These are phyloP conservation scores for Corticium candelabrum DNA, from an alignment of 37 sponge, comb jelly and placozoan genomes.

Conservation along the genomic window DNA sequence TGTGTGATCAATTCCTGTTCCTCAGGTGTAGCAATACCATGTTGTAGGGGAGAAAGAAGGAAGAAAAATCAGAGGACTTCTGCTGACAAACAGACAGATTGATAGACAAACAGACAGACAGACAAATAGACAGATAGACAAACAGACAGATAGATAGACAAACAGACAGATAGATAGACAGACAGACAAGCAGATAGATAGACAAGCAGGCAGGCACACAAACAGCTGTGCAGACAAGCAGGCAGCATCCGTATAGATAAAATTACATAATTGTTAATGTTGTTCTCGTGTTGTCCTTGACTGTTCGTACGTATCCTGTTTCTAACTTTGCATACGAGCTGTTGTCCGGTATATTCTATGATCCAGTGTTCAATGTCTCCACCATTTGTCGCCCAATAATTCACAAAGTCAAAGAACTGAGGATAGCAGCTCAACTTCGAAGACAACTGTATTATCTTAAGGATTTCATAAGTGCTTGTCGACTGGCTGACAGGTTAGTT, in stretches of 20 bases:
- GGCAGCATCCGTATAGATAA: neutral
- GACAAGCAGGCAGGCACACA: too few species aligned
- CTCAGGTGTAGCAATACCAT: too few species aligned
- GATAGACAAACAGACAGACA: too few species aligned
- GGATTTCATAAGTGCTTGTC: neutral
- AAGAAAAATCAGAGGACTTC: too few species aligned
- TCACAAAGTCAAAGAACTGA: conserved; percentile 9
- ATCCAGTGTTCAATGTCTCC: conserved; percentile 53
- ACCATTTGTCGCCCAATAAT: conserved; percentile 18
- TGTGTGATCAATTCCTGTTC: too few species aligned
- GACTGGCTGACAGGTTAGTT: neutral
- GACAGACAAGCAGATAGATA: too few species aligned
- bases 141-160: too few species aligned
- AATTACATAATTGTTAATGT: neutral
- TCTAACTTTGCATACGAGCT: conserved; percentile 83
- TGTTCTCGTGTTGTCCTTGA: neutral
- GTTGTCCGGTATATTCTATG: conserved; percentile 42
- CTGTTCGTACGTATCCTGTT: conserved; percentile 15
- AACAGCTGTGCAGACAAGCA: too few species aligned
- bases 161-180: too few species aligned
- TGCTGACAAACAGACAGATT: too few species aligned
- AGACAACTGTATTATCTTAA: neutral
- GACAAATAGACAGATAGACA: too few species aligned
- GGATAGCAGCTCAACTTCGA: neutral
- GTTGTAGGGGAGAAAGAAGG: too few species aligned